Percentiles rank a stretch among this genome's conserved stretches.
Evolutionary conservation across 2,888 invertebrate species (phyloP).

Genomic region (Trachelus iudaicus): DNA sequence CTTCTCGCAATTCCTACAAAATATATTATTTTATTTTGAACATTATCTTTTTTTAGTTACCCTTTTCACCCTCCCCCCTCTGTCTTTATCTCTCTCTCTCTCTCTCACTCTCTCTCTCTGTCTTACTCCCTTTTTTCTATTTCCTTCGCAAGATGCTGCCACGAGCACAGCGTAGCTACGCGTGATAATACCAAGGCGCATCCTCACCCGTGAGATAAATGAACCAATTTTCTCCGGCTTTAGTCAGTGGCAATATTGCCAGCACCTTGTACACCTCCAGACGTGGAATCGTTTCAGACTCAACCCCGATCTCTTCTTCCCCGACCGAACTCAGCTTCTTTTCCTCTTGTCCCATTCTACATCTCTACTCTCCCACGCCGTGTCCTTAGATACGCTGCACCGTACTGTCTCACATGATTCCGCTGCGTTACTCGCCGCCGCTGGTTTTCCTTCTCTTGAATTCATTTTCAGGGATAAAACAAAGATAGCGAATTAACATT

Average conservation of each 20-base stretch:
- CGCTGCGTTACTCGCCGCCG: not conserved
- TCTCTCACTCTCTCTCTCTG: not conserved
- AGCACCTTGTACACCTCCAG: constrained; percentile 23
- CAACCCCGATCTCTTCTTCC: constrained; percentile 3
- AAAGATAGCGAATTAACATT: constrained; percentile 43
- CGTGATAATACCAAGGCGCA: constrained; percentile 40
- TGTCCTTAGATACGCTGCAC: not conserved
- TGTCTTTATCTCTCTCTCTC: not conserved
- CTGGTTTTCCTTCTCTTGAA: constrained; percentile 27
- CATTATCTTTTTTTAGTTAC: not conserved
- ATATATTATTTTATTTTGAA: not conserved
- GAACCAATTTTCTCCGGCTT: constrained; percentile 57
- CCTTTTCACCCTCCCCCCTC: not conserved
- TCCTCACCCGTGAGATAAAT: constrained; percentile 47
- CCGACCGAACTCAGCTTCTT: not conserved
- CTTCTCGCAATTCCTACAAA: not conserved
- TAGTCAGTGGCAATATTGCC: constrained; percentile 53
- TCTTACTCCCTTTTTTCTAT: not conserved
- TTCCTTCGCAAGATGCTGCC: not conserved
- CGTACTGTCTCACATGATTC: not conserved
- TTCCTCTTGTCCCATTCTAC: not conserved
- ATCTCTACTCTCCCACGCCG: not conserved
- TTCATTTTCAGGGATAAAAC: constrained; percentile 16
- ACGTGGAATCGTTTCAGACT: constrained; percentile 32
- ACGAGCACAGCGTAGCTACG: constrained; percentile 26